Evolutionary conservation across 2,888 invertebrate genomes (phyloP).

Genomic region (Athetis lepigone): DNA sequence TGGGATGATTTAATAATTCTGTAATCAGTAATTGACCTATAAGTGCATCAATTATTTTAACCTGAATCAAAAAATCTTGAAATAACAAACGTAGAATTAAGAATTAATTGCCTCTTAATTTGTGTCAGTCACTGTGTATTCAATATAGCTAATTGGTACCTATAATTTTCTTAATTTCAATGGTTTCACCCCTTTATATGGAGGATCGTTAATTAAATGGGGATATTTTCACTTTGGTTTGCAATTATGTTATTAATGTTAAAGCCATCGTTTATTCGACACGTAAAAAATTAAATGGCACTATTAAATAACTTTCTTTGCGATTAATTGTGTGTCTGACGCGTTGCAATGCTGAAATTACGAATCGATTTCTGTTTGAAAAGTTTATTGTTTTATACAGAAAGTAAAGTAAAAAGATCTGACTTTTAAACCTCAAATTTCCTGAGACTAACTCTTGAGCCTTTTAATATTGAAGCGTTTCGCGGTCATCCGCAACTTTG

Average conservation of each 20-base stretch:
- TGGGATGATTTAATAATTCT: too few species aligned
- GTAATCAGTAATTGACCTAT: too few species aligned
- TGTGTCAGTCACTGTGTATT: slow-evolving; percentile 18
- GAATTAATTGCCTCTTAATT: slow-evolving; percentile 17
- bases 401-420: slow-evolving; percentile 7
- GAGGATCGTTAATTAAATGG: slow-evolving; percentile 39
- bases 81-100: background rate
- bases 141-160: slow-evolving; percentile 32
- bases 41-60: background rate
- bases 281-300: slow-evolving; percentile 49
- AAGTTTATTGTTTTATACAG: background rate
- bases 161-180: slow-evolving; percentile 37
- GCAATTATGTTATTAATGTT: slow-evolving; percentile 54
- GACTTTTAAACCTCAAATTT: background rate
- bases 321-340: slow-evolving; percentile 40
- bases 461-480: too few species aligned
- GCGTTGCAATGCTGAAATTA: slow-evolving; percentile 27
- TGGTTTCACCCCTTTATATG: slow-evolving; percentile 49
- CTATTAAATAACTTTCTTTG: slow-evolving; percentile 55
- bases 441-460: too few species aligned
- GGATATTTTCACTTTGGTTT: slow-evolving; percentile 40
- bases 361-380: slow-evolving; percentile 31
- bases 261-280: slow-evolving; percentile 41
- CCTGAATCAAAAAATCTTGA: background rate
- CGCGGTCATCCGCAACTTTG: too few species aligned